These are phyloP conservation scores for Notodonta ziczac DNA, from an alignment of 2,888 invertebrate species.

Conservation along the genomic window DNA sequence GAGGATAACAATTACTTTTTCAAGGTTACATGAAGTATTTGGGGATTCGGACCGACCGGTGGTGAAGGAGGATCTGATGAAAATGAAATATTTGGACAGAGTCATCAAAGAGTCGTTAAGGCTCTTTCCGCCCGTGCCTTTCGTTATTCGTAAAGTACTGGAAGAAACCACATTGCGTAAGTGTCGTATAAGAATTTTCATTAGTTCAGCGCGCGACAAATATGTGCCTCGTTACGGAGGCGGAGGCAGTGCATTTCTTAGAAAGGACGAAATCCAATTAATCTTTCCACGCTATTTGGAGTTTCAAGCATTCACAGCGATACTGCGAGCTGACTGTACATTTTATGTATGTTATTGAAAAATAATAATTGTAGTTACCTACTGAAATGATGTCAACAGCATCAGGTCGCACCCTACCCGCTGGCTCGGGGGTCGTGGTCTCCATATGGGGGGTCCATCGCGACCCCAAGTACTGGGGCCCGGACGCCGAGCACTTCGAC, in stretches of 20 bases:
- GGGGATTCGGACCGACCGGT: constrained; percentile 63
- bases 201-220: too few relatives aligned
- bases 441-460: constrained; percentile 77
- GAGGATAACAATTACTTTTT: constrained; percentile 14
- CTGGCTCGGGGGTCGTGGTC: constrained; percentile 70
- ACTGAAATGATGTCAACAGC: constrained; percentile 42
- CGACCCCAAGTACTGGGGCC: constrained; percentile 83
- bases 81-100: constrained; percentile 67
- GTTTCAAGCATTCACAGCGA: too few relatives aligned
- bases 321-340: too few relatives aligned
- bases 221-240: too few relatives aligned
- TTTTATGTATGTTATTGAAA: too few relatives aligned
- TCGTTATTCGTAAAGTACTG: constrained; percentile 70
- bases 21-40: constrained; percentile 64
- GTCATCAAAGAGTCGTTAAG: constrained; percentile 73
- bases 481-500: constrained; percentile 84
- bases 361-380: neutral
- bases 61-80: constrained; percentile 64
- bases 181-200: constrained; percentile 17
- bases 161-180: constrained; percentile 63
- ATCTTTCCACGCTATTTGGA: too few relatives aligned
- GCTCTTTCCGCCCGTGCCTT: constrained; percentile 73
- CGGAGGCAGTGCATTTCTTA: too few relatives aligned
- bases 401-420: constrained; percentile 64
- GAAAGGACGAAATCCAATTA: too few relatives aligned